Percentiles rank a stretch among this genome's conserved stretches.
Evolutionary conservation across 2,888 invertebrate species (phyloP).

Genomic region (Agrochola lychnidis): DNA sequence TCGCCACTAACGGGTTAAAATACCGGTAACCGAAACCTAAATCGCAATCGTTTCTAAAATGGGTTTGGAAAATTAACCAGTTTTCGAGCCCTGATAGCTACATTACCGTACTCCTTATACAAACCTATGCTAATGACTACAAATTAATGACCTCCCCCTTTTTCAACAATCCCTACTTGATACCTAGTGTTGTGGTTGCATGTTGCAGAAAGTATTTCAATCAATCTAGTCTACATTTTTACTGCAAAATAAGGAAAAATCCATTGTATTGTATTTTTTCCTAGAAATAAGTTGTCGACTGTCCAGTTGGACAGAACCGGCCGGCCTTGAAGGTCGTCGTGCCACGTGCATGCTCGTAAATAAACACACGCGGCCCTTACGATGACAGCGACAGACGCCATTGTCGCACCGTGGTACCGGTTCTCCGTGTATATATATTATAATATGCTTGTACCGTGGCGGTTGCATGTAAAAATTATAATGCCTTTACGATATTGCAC

Average conservation of each 20-base stretch:
- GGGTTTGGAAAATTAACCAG: no score
- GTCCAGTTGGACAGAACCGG: slow-evolving; percentile 58
- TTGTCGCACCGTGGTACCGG: slow-evolving; percentile 33
- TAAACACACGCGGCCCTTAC: slow-evolving; percentile 66
- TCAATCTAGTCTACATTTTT: background rate
- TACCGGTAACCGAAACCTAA: no score
- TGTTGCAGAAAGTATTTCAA: background rate
- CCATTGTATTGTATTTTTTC: slow-evolving; percentile 48
- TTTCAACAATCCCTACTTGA: no score
- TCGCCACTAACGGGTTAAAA: no score
- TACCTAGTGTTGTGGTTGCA: background rate
- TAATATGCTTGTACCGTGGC: background rate
- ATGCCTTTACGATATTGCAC: background rate
- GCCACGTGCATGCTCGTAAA: slow-evolving; percentile 78
- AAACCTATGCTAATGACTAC: background rate
- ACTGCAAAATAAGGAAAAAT: slow-evolving; percentile 11
- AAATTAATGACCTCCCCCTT: no score
- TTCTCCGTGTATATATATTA: slow-evolving; percentile 12
- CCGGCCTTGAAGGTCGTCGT: slow-evolving; percentile 76
- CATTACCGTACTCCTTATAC: background rate
- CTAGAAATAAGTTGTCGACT: slow-evolving; percentile 48
- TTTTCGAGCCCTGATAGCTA: background rate
- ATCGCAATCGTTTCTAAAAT: no score
- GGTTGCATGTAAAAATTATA: slow-evolving; percentile 10
- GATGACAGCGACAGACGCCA: slow-evolving; percentile 31